A percentile compares a stretch with the other conserved stretches of the same genome.
Conservation (phyloP, 2,888 invertebrate genomes). For the Metellina segmentata region DNA sequence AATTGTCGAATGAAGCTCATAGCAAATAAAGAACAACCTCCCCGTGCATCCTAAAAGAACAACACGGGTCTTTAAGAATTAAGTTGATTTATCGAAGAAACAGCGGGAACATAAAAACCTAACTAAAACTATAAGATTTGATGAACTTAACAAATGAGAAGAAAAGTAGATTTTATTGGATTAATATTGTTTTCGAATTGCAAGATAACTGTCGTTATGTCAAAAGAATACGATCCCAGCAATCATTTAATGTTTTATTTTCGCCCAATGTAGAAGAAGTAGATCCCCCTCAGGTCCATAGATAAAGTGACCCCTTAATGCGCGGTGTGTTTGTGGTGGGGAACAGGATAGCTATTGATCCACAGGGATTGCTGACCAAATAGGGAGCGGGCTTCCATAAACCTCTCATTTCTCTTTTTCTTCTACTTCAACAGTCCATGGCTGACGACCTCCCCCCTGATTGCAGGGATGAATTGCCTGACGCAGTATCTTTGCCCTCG, state of each 20-base stretch:
- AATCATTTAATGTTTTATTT: background rate
- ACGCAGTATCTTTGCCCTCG: too few relatives aligned
- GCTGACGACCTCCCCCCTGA: background rate
- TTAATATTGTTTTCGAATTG: too few relatives aligned
- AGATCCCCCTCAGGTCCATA: background rate
- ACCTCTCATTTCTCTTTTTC: background rate
- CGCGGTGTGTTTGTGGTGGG: constrained; percentile 37
- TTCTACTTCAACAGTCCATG: background rate
- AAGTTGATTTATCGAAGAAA: too few relatives aligned
- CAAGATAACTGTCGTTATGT: background rate
- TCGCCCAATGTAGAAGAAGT: background rate
- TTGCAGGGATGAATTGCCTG: too few relatives aligned
- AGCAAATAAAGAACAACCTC: too few relatives aligned
- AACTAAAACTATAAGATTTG: too few relatives aligned
- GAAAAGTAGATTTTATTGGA: too few relatives aligned
- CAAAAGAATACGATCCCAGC: background rate
- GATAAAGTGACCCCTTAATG: constrained; percentile 67
- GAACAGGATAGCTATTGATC: constrained; percentile 55
- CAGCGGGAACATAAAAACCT: too few relatives aligned
- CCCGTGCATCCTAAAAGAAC: too few relatives aligned
- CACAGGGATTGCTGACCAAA: constrained; percentile 48
- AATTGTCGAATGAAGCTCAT: too few relatives aligned
- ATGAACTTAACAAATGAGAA: too few relatives aligned
- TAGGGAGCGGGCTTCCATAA: constrained; percentile 5
- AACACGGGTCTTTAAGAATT: too few relatives aligned